Evolutionary conservation across 2,113 vertebrate species (phyloP), one percentile per base, ranked within the genome.

Genomic region (Mirza zaza): DNA sequence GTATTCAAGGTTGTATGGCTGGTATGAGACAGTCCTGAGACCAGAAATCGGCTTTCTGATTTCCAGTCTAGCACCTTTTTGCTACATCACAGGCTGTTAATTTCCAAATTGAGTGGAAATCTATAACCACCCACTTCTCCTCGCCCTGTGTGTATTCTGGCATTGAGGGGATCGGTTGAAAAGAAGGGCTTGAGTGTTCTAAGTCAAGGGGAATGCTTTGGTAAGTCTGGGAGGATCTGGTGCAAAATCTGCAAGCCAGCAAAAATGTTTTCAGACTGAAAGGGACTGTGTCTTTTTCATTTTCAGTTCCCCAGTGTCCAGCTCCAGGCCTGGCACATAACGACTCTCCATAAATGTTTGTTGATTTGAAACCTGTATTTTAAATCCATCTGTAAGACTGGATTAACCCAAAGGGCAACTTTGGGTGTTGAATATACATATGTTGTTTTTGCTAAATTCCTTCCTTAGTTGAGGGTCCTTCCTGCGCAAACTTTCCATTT

Each of bases 81-180:
- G 52, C 81, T 59, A 34, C 67, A 87, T 82, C 88, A 76, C 87
- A 87, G 92, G 76, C 85, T 96, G 85, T 85, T 96, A 87, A 95
- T 92, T 97, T 97, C 91, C 88, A 96, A 91, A 97, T 77, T 55
- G 96, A 96, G 96, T 95, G 97, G 94, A 96, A 96, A 95, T 96
- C 97, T 97, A 81, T 96, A 97, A 94, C 92, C 90, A 95, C 87
- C 94, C 84, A 93, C 87, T 84, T 97, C 92, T 93, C 86, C 65
- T 61, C 39, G 84, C 87, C 65, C 61, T 42, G 70, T 96, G 87
- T 97, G 61, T 96, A 95, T 83, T 92, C 97, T 97, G 97, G 96
- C 96, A 96, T 90, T 57, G 61, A 87, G 83, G 94, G 59, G 71
- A 36, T 57, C 0, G 0, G 55, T 27, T 39, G 85, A 79, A 90